These are phyloP conservation scores for Phoxinus phoxinus DNA, from an alignment of 2,113 vertebrate genomes.

Conservation along the genomic window DNA sequence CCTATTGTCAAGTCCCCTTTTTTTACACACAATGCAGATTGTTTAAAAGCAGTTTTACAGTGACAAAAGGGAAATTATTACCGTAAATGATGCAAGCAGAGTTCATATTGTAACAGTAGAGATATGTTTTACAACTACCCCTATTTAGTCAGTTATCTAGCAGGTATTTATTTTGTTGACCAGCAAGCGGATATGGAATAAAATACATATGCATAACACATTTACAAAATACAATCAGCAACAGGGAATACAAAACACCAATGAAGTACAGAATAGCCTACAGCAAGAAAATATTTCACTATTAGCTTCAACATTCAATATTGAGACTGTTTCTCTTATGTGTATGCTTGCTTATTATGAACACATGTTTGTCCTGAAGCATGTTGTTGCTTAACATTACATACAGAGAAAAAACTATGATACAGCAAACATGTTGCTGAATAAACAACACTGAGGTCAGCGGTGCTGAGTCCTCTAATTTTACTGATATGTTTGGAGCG, in stretches of 20 bases:
- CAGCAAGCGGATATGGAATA: neutral
- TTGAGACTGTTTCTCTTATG: neutral
- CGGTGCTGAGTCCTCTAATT: neutral
- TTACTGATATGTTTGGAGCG: neutral
- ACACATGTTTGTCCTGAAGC: slow-evolving; percentile 5
- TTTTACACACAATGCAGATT: neutral
- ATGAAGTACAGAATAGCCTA: neutral
- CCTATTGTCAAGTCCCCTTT: too few relatives aligned
- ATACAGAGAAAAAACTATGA: neutral
- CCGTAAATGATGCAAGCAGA: too few relatives aligned
- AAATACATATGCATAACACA: neutral
- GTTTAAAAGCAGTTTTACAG: too few relatives aligned
- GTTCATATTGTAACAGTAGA: neutral
- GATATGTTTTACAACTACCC: too few relatives aligned
- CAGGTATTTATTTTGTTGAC: neutral
- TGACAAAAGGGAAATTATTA: too few relatives aligned
- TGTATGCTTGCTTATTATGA: neutral
- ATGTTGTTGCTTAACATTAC: slow-evolving; percentile 6
- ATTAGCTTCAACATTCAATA: neutral
- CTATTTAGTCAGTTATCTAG: neutral
- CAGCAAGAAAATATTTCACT: neutral
- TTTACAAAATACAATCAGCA: too few relatives aligned
- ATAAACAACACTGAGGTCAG: neutral
- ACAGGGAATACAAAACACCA: neutral
- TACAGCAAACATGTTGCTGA: neutral